These are phyloP conservation scores for Murina feae DNA, from an alignment of 2,113 vertebrate genomes.

Conservation along the genomic window DNA sequence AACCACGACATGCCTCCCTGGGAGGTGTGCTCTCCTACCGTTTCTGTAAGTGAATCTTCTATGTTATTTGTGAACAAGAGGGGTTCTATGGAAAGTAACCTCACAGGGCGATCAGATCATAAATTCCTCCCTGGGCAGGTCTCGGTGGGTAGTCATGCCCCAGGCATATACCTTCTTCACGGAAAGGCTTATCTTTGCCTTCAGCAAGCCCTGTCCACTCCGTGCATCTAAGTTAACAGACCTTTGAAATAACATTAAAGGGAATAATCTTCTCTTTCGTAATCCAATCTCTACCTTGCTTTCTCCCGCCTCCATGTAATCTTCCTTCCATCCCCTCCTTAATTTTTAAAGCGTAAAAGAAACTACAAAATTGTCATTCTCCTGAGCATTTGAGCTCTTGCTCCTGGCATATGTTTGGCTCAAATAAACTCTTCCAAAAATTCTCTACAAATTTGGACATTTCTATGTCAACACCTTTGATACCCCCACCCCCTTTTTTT, in stretches of 20 bases:
- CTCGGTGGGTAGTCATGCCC: not conserved
- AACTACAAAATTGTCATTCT: not conserved
- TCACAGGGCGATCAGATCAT: not conserved
- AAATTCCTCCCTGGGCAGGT: not conserved
- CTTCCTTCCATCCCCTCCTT: not conserved
- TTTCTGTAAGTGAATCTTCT: not conserved
- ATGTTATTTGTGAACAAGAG: not conserved
- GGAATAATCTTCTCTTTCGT: not conserved
- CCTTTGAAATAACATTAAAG: not conserved
- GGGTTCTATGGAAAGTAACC: not conserved
- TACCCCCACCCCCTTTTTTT: not conserved
- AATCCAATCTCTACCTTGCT: not conserved
- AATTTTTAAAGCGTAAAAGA: not conserved
- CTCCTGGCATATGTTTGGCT: not conserved
- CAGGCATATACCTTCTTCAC: not conserved
- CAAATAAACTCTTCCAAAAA: not conserved
- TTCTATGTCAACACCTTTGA: not conserved
- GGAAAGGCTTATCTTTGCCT: not conserved
- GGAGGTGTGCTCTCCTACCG: not conserved
- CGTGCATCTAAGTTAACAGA: not conserved
- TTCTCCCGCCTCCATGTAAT: not conserved
- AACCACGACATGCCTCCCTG: not conserved
- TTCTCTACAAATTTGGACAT: not conserved
- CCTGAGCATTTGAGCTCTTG: not conserved
- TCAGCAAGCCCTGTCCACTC: not conserved